Evolutionary conservation across 2,888 invertebrate species (phyloP).

Genomic region (Tetranychus truncatus): DNA sequence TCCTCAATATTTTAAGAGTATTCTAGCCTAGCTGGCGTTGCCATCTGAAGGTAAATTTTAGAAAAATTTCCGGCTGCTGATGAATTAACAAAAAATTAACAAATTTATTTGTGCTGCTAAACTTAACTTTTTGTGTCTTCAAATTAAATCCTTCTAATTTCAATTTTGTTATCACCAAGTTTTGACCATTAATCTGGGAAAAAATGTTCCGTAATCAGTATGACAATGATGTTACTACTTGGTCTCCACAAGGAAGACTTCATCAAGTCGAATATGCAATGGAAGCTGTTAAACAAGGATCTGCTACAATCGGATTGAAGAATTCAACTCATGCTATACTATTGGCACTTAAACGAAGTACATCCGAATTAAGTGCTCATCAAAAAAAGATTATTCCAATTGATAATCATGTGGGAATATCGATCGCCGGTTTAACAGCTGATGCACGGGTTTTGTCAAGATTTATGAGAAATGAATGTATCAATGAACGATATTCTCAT

Average conservation of each 20-base stretch:
- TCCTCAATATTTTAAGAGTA: too few species aligned
- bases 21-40: too few species aligned
- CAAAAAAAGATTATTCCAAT: constrained; percentile 94
- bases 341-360: constrained; percentile 60
- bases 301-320: constrained; percentile 88
- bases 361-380: constrained; percentile 87
- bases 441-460: constrained; percentile 82
- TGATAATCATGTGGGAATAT: constrained; percentile 86
- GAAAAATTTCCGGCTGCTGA: too few species aligned
- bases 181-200: background rate
- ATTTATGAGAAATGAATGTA: constrained; percentile 84
- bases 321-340: constrained; percentile 67
- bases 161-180: background rate
- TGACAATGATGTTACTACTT: constrained; percentile 97
- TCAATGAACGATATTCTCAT: constrained; percentile 80
- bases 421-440: constrained; percentile 84
- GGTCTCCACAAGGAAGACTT: constrained; percentile 72
- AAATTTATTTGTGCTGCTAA: too few species aligned
- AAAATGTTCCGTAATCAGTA: constrained; percentile 55
- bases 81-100: too few species aligned
- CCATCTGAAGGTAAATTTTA: too few species aligned
- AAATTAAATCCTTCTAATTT: background rate
- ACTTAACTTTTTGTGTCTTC: too few species aligned
- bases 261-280: constrained; percentile 88
- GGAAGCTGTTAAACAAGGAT: constrained; percentile 96